Conservation (phyloP, 1,140 invertebrate genomes). For the Procambarus virginalis region DNA sequence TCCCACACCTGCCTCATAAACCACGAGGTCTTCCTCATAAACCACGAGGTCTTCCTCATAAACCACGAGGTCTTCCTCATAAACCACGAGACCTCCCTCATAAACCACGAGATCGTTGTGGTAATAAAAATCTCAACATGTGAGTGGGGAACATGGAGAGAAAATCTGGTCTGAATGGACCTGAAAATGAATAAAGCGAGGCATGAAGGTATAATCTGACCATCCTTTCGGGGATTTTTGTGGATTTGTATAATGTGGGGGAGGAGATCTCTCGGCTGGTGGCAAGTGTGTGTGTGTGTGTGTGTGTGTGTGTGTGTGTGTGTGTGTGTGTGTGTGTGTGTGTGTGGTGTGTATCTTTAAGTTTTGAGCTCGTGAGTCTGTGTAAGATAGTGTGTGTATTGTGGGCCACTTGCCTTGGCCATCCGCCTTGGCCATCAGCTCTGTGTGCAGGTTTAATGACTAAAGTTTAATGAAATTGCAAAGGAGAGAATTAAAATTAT, state of each 20-base stretch:
- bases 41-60: neutral
- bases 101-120: neutral
- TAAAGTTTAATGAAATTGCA: conserved; percentile 40
- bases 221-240: neutral
- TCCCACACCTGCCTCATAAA: too few relatives aligned
- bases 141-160: neutral
- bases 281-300: neutral
- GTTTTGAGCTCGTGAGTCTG: too few relatives aligned
- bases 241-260: neutral
- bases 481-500: conserved; percentile 33
- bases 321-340: conserved; percentile 2
- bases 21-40: neutral
- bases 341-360: neutral
- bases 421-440: neutral
- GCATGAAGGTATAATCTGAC: neutral
- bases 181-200: conserved; percentile 2
- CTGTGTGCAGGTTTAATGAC: conserved; percentile 16
- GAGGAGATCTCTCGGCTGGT: neutral
- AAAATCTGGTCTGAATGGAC: neutral
- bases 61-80: too few relatives aligned
- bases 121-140: neutral
- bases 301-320: conserved; percentile 2
- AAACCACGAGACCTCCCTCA: too few relatives aligned
- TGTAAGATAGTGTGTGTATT: too few relatives aligned
- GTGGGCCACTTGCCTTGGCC: neutral